Conservation (phyloP, 2,888 invertebrate genomes). For the Uloborus plumipes region DNA sequence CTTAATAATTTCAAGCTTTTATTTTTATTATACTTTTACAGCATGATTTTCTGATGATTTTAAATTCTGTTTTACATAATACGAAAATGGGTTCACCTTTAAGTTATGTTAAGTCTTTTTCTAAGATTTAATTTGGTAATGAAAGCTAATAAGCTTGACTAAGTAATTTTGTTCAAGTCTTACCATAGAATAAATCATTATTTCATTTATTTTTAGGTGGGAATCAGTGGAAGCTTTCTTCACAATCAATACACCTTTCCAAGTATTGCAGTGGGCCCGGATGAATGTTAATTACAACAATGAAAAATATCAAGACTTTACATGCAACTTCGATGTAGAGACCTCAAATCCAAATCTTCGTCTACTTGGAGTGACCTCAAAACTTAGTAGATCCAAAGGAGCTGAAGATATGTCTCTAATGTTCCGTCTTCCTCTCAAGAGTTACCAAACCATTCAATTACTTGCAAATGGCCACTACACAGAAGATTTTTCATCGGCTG, state of each 20-base stretch:
- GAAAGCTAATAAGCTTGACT: too few species aligned
- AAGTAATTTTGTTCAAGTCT: too few species aligned
- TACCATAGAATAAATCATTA: background rate
- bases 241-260: constrained; percentile 54
- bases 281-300: constrained; percentile 44
- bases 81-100: background rate
- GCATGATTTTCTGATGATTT: too few species aligned
- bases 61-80: too few species aligned
- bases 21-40: too few species aligned
- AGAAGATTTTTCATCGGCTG: constrained; percentile 41
- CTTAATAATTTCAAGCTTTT: too few species aligned
- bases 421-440: constrained; percentile 35
- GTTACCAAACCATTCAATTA: constrained; percentile 32
- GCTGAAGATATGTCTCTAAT: constrained; percentile 58
- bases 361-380: constrained; percentile 39
- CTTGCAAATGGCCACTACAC: constrained; percentile 49
- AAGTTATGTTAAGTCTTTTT: too few species aligned
- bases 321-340: constrained; percentile 46
- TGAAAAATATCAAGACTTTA: constrained; percentile 44
- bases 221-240: constrained; percentile 50
- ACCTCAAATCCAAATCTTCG: constrained; percentile 50
- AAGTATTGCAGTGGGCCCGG: constrained; percentile 32
- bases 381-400: constrained; percentile 33
- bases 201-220: constrained; percentile 32
- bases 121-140: too few species aligned